phyloP scores from a whole-genome alignment of 2,888 invertebrate genomes.

The Synanthedon formicaeformis region DNA sequence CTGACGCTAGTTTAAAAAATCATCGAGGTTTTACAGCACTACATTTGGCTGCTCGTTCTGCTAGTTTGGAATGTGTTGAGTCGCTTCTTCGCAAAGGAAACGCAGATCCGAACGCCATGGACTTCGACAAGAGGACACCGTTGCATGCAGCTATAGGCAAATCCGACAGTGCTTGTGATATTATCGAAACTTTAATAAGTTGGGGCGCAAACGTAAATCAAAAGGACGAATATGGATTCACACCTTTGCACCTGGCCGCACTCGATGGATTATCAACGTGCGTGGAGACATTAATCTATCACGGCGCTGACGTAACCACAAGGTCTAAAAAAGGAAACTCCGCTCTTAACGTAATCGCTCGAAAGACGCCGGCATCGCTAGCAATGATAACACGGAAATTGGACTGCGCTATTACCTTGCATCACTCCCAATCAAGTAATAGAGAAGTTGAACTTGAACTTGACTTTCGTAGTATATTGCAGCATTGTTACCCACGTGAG shows the following conservation, averaged over 20 bases:
- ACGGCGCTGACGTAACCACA: constrained; percentile 90
- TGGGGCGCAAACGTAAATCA: constrained; percentile 87
- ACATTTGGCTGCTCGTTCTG: constrained; percentile 85
- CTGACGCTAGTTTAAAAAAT: constrained; percentile 80
- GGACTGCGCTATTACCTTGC: constrained; percentile 83
- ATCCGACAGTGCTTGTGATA: constrained; percentile 83
- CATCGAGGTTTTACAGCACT: constrained; percentile 86
- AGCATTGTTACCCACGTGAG: constrained; percentile 86
- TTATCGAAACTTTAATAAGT: constrained; percentile 80
- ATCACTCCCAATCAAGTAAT: constrained; percentile 82
- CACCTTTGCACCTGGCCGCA: constrained; percentile 87
- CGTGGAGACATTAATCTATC: constrained; percentile 85
- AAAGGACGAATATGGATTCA: constrained; percentile 87
- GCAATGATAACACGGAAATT: constrained; percentile 85
- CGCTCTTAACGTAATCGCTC: constrained; percentile 85
- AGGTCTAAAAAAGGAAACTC: constrained; percentile 89
- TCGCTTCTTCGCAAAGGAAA: constrained; percentile 79
- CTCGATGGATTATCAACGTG: constrained; percentile 87
- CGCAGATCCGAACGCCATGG: constrained; percentile 83
- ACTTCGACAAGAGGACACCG: constrained; percentile 84
- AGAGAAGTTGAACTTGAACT: constrained; percentile 85
- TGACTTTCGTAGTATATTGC: constrained; percentile 84
- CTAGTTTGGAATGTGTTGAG: constrained; percentile 85
- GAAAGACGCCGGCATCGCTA: constrained; percentile 88
- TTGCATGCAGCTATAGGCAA: constrained; percentile 89